These are phyloP conservation scores for Lasioglossum morio DNA, from an alignment of 2,888 invertebrate species.

Conservation along the genomic window DNA sequence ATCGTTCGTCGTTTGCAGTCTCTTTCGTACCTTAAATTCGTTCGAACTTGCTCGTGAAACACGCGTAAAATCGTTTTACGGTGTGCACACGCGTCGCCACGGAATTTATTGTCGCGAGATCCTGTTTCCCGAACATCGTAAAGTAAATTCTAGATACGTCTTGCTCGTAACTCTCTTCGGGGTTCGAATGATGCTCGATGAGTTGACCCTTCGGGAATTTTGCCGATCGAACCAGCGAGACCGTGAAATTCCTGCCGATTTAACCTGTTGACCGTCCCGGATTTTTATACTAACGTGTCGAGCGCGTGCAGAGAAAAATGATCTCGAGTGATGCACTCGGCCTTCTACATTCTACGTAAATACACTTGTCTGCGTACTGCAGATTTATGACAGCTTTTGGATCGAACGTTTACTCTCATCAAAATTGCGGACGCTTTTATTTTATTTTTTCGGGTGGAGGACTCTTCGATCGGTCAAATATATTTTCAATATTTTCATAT, in stretches of 20 bases:
- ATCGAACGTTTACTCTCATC: not conserved
- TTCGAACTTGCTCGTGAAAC: slow-evolving; percentile 11
- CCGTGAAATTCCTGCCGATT: not conserved
- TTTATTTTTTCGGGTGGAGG: not conserved
- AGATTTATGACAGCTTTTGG: not conserved
- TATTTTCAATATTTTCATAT: not conserved
- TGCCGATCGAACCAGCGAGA: not conserved
- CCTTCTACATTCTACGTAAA: not conserved
- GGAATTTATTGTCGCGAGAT: slow-evolving; percentile 24
- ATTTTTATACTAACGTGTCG: not conserved
- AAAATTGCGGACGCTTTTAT: not conserved
- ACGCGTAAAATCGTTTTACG: slow-evolving; percentile 31
- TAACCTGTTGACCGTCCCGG: not conserved
- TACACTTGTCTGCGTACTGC: not conserved
- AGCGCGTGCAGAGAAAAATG: not conserved
- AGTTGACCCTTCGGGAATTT: not conserved
- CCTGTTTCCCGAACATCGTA: not conserved
- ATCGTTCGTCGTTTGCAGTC: not conserved
- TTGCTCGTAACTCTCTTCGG: not conserved
- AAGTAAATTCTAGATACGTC: not conserved
- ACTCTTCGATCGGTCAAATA: not conserved
- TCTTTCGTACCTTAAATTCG: slow-evolving; percentile 14
- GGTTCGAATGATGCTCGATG: not conserved
- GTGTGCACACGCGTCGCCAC: not conserved
- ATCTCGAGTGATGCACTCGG: not conserved